phyloP scores from a whole-genome alignment of 2,113 vertebrate genomes.

The Caloenas nicobarica region DNA sequence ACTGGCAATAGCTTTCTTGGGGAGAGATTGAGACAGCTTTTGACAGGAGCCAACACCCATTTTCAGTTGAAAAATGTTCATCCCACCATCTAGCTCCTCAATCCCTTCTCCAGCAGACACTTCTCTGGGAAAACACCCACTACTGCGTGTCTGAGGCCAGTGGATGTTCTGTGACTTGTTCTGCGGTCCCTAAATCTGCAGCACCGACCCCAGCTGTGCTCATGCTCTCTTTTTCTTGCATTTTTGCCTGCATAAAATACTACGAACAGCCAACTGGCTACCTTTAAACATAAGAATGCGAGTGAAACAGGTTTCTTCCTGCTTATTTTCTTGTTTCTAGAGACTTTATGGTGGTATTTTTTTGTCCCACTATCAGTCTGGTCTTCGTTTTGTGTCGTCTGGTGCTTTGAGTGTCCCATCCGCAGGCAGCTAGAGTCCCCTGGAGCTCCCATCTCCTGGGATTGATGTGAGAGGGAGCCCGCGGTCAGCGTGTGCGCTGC shows the following conservation, averaged over 20 bases:
- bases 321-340: background rate
- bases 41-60: conserved; percentile 44
- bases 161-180: background rate
- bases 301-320: background rate
- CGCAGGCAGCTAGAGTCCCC: background rate
- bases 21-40: conserved; percentile 31
- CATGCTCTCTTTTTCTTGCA: background rate
- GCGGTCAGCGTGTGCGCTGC: background rate
- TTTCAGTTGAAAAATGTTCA: background rate
- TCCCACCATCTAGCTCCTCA: background rate
- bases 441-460: background rate
- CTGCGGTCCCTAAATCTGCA: background rate
- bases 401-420: background rate
- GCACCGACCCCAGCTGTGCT: background rate
- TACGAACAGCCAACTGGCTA: background rate
- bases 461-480: background rate
- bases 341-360: background rate
- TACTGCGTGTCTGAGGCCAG: background rate
- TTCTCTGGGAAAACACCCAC: conserved; percentile 37
- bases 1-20: conserved; percentile 27
- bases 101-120: background rate
- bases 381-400: background rate
- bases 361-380: background rate
- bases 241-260: background rate
- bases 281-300: fast-evolving